Conservation (phyloP, 2,113 vertebrate species). For the Gavialis gangeticus region DNA sequence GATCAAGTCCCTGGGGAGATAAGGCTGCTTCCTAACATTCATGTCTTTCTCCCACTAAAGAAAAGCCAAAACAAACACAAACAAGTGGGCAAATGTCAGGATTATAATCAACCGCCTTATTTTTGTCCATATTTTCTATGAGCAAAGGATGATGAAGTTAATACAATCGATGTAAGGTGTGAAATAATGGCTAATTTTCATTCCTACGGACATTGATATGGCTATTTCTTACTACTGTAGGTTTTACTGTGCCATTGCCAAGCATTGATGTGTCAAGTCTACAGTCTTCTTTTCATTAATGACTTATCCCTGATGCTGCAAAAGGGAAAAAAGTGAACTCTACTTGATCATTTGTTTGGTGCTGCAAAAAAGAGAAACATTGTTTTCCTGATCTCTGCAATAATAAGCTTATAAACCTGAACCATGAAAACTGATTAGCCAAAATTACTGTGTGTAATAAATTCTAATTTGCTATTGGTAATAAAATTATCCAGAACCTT, state of each 20-base stretch:
- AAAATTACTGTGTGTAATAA: not conserved
- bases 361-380: not conserved
- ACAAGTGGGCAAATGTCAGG: slow-evolving; percentile 36
- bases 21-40: not conserved
- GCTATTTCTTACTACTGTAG: not conserved
- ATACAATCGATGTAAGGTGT: not conserved
- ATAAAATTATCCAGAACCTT: not conserved
- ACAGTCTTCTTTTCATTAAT: not conserved
- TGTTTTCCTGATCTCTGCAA: not conserved
- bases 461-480: not conserved
- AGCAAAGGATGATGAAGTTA: slow-evolving; percentile 17
- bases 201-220: not conserved
- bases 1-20: slow-evolving; percentile 37
- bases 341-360: not conserved
- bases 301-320: not conserved
- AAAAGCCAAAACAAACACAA: slow-evolving; percentile 39
- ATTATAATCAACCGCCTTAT: slow-evolving; percentile 35
- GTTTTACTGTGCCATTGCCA: not conserved
- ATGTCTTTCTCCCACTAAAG: not conserved
- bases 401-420: not conserved
- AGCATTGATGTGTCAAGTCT: not conserved
- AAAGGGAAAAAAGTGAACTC: not conserved
- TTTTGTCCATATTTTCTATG: slow-evolving; percentile 13
- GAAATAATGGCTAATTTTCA: not conserved
- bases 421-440: not conserved